phyloP scores from a whole-genome alignment of 1,140 invertebrate species.

The Drosophila micromelanica region DNA sequence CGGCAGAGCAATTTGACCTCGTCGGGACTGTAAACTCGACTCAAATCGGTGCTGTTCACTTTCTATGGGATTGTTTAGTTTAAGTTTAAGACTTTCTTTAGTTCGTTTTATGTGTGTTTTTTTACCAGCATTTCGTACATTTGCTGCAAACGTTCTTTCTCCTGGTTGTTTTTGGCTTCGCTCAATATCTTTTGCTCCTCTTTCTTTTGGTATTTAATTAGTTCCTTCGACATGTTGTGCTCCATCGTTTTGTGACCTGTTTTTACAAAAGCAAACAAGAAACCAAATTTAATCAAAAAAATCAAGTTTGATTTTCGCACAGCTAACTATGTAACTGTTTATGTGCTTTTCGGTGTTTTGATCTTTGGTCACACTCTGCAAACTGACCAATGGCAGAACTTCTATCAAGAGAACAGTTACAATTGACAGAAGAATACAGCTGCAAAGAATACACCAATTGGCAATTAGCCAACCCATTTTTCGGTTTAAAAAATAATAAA shows the following conservation, averaged over 20 bases:
- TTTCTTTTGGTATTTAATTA: neutral
- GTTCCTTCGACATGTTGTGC: neutral
- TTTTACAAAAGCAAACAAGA: neutral
- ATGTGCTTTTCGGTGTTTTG: too few relatives aligned
- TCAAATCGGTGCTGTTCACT: conserved; percentile 41
- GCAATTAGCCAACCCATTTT: too few relatives aligned
- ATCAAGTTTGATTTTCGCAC: too few relatives aligned
- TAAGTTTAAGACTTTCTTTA: neutral
- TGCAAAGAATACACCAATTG: too few relatives aligned
- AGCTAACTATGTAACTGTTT: too few relatives aligned
- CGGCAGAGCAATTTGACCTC: conserved; percentile 45
- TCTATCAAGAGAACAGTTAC: too few relatives aligned
- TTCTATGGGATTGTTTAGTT: conserved; percentile 13
- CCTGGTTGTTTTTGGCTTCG: neutral
- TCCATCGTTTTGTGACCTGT: too few relatives aligned
- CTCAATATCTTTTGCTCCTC: neutral
- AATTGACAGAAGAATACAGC: too few relatives aligned
- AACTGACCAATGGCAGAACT: too few relatives aligned
- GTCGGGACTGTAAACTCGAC: conserved; percentile 10
- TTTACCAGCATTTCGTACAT: neutral
- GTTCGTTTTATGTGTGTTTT: neutral
- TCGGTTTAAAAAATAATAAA: too few relatives aligned
- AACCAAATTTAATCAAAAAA: too few relatives aligned
- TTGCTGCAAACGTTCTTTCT: neutral
- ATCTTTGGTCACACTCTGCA: too few relatives aligned